A percentile compares a stretch with the other conserved stretches of the same genome.
Evolutionary conservation across 2,888 invertebrate genomes (phyloP).

Genomic region (Microdon myrmicae): DNA sequence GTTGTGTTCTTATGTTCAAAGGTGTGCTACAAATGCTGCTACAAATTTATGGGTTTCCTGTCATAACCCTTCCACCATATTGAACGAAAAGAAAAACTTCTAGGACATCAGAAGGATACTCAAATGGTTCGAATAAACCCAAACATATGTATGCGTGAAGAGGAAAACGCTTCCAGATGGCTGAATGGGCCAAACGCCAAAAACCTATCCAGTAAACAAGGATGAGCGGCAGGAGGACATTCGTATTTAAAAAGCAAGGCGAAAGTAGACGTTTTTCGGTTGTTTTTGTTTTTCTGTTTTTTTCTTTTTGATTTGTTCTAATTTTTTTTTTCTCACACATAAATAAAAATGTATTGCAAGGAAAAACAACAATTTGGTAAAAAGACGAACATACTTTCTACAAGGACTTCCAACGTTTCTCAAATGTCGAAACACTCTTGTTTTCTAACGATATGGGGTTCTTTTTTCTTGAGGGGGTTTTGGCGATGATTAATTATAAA

Average conservation of each 20-base stretch:
- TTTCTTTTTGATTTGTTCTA: too few relatives aligned
- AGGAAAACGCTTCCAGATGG: constrained; percentile 12
- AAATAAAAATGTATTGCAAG: too few relatives aligned
- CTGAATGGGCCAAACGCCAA: background rate
- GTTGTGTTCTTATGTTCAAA: constrained; percentile 25
- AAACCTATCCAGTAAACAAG: background rate
- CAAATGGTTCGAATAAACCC: constrained; percentile 34
- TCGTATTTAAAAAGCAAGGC: background rate
- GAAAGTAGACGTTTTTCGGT: constrained; percentile 45
- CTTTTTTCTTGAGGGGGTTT: constrained; percentile 43
- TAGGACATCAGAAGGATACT: constrained; percentile 33
- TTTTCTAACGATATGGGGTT: constrained; percentile 29
- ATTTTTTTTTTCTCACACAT: too few relatives aligned
- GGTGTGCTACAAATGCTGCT: constrained; percentile 46
- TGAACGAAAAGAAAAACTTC: constrained; percentile 1
- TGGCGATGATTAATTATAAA: constrained; percentile 47
- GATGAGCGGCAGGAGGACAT: background rate
- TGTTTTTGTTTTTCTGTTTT: constrained; percentile 30
- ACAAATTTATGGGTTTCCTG: constrained; percentile 46
- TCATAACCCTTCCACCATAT: constrained; percentile 27
- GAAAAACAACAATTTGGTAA: constrained; percentile 6
- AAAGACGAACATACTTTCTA: constrained; percentile 23
- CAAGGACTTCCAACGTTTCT: background rate
- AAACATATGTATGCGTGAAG: constrained; percentile 27
- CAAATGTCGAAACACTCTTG: constrained; percentile 33